Percentiles rank a stretch among this genome's conserved stretches.
Conservation (phyloP, 2,888 invertebrate genomes). For the Brachyptera risi region DNA sequence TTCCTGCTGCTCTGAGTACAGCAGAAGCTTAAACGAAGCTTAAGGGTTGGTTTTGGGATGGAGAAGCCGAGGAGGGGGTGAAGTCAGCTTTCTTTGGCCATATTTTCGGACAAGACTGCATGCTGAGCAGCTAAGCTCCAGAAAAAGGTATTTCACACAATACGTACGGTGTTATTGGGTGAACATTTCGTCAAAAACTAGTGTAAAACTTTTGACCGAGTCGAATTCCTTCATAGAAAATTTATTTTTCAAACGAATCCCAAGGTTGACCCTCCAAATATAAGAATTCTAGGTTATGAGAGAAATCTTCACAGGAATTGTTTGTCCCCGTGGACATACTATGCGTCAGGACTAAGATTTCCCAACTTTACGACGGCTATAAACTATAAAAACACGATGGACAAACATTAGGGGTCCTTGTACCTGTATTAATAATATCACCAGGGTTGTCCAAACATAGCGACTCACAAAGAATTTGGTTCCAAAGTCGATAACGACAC, state of each 20-base stretch:
- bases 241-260: not conserved
- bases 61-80: slow-evolving; percentile 1
- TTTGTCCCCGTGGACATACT: no score
- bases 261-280: no score
- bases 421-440: not conserved
- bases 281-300: no score
- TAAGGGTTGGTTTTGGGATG: slow-evolving; percentile 12
- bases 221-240: slow-evolving; percentile 11
- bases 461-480: no score
- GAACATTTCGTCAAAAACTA: not conserved
- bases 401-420: not conserved
- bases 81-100: not conserved
- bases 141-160: not conserved
- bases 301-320: no score
- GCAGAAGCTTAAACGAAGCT: not conserved
- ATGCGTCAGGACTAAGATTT: no score
- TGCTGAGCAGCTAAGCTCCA: slow-evolving; percentile 11
- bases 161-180: no score
- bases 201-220: slow-evolving; percentile 17
- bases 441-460: not conserved
- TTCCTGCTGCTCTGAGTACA: not conserved
- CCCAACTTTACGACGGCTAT: slow-evolving; percentile 8
- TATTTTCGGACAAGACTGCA: not conserved
- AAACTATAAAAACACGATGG: not conserved
- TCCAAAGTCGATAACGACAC: no score